A percentile compares a stretch with the other conserved stretches of the same genome.
These are phyloP conservation scores for Chiloscyllium plagiosum DNA, from an alignment of 2,113 vertebrate species.

Conservation along the genomic window DNA sequence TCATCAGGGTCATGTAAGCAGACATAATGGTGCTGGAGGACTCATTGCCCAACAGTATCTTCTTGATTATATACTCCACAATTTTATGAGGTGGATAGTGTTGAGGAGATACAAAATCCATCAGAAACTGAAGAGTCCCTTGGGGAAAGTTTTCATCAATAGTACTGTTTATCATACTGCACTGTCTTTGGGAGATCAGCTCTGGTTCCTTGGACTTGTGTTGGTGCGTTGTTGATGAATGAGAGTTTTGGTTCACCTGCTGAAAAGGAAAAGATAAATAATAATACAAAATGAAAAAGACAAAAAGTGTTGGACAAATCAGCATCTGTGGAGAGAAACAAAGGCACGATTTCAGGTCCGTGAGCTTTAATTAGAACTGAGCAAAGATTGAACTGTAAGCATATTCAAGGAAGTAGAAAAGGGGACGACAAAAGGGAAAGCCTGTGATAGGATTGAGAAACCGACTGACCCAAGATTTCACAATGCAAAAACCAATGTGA, in stretches of 20 bases:
- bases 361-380: too few relatives aligned
- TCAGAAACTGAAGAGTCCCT: slow-evolving; percentile 79
- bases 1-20: slow-evolving; percentile 79
- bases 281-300: neutral
- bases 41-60: slow-evolving; percentile 65
- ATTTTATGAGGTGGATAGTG: slow-evolving; percentile 70
- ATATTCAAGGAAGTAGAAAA: too few relatives aligned
- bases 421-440: too few relatives aligned
- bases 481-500: too few relatives aligned
- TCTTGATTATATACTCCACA: slow-evolving; percentile 62
- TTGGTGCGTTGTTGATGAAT: neutral
- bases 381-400: too few relatives aligned
- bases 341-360: neutral
- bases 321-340: neutral
- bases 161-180: slow-evolving; percentile 72
- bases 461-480: too few relatives aligned
- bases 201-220: slow-evolving; percentile 46
- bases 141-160: slow-evolving; percentile 77
- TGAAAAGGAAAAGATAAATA: neutral
- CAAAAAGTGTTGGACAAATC: neutral
- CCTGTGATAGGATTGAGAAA: too few relatives aligned
- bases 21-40: slow-evolving; percentile 60
- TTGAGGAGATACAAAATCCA: slow-evolving; percentile 69
- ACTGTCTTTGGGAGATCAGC: slow-evolving; percentile 65
- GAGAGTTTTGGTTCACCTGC: neutral